A percentile compares a stretch with the other conserved stretches of the same genome.
phyloP scores from a whole-genome alignment of 2,888 invertebrate genomes.

The Rhingia campestris region DNA sequence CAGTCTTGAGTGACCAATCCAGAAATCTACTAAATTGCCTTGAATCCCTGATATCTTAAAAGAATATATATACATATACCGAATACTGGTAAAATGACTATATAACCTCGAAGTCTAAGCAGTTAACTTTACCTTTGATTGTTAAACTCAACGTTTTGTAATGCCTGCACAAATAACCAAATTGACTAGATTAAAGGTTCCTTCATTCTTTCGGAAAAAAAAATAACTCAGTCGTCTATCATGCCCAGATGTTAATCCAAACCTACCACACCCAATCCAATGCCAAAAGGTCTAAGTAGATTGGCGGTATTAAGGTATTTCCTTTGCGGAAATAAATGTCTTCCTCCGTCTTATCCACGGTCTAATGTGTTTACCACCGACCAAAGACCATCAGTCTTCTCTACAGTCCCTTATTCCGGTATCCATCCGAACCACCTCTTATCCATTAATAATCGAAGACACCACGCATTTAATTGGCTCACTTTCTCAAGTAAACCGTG shows the following conservation, averaged over 20 bases:
- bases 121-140: no score
- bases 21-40: no score
- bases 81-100: no score
- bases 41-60: no score
- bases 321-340: conserved; percentile 34
- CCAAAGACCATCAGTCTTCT: conserved; percentile 26
- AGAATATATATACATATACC: no score
- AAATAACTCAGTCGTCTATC: background rate
- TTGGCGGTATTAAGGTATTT: conserved; percentile 17
- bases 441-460: conserved; percentile 50
- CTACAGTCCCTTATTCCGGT: conserved; percentile 17
- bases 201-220: background rate
- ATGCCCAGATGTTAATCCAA: background rate
- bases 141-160: background rate
- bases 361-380: conserved; percentile 4
- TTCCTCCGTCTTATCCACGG: conserved; percentile 23
- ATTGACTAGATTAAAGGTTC: background rate
- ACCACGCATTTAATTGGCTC: conserved; percentile 55
- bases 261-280: background rate
- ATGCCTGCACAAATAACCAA: background rate
- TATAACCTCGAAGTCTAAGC: no score
- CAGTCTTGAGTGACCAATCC: no score
- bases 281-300: conserved; percentile 2
- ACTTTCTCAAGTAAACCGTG: conserved; percentile 15
- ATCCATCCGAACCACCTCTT: conserved; percentile 4